These are phyloP conservation scores for Sebastiscus tertius DNA, from an alignment of 2,797 vertebrate species.

Conservation along the genomic window DNA sequence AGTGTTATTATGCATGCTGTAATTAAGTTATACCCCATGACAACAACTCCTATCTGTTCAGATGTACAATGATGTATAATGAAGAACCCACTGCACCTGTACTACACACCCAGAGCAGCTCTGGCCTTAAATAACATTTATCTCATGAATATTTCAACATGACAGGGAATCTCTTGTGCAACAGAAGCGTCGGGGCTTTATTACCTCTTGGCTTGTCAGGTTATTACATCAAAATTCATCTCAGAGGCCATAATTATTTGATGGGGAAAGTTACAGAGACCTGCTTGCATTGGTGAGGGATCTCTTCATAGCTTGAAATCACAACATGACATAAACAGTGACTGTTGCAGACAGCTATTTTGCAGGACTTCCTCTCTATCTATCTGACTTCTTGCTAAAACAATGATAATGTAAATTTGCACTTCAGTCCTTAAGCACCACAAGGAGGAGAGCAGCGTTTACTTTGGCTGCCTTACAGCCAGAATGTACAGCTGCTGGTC, in stretches of 20 bases:
- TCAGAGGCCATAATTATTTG: constrained; percentile 33
- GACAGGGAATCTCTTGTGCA: constrained; percentile 39
- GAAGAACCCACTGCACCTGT: constrained; percentile 33
- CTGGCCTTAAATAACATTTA: constrained; percentile 53
- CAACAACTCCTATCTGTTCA: background rate
- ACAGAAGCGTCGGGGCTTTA: constrained; percentile 31
- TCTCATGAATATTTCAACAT: constrained; percentile 63
- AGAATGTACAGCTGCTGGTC: constrained; percentile 41
- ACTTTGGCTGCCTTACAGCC: constrained; percentile 33
- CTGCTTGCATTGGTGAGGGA: background rate
- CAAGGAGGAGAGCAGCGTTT: constrained; percentile 29
- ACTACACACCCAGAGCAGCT: constrained; percentile 32
- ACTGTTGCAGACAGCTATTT: background rate
- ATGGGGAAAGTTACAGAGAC: constrained; percentile 36
- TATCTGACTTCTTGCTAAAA: background rate
- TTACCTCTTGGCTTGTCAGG: constrained; percentile 39
- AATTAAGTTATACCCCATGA: background rate
- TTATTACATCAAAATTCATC: constrained; percentile 48
- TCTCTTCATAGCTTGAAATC: constrained; percentile 2
- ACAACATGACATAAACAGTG: background rate
- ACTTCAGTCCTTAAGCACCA: constrained; percentile 31
- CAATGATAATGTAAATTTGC: constrained; percentile 15
- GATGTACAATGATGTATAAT: background rate
- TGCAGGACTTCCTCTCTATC: background rate
- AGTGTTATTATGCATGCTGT: background rate